Percentiles rank a stretch among this genome's conserved stretches.
These are phyloP conservation scores for Galendromus occidentalis DNA, from an alignment of 1,140 invertebrate species.

Conservation along the genomic window DNA sequence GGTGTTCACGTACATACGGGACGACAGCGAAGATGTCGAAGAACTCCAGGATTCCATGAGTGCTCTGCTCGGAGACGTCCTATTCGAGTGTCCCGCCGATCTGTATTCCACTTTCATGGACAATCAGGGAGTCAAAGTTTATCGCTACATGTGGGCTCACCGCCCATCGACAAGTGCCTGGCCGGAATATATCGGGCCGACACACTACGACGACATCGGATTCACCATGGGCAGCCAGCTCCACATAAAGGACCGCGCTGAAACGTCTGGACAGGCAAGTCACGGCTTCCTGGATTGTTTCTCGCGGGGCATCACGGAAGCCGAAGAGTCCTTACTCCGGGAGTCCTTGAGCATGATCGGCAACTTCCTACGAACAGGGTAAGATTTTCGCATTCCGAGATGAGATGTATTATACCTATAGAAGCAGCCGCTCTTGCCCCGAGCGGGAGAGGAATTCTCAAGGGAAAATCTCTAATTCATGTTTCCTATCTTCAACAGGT, in stretches of 20 bases:
- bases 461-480: no score
- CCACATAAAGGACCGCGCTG: neutral
- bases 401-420: no score
- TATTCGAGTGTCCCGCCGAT: neutral
- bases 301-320: neutral
- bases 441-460: no score
- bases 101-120: neutral
- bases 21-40: neutral
- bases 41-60: neutral
- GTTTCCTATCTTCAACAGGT: no score
- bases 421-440: no score
- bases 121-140: neutral
- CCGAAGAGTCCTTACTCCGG: neutral
- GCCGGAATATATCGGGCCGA: neutral
- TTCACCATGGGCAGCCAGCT: neutral
- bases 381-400: no score
- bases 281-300: neutral
- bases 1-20: neutral
- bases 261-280: neutral
- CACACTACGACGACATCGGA: neutral
- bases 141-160: neutral
- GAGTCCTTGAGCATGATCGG: neutral
- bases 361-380: neutral
- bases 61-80: neutral
- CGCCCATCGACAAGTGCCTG: neutral